Percentiles rank a stretch among this genome's conserved stretches.
phyloP scores from a whole-genome alignment of 2,888 invertebrate genomes.

The Cylloceria caligata region DNA sequence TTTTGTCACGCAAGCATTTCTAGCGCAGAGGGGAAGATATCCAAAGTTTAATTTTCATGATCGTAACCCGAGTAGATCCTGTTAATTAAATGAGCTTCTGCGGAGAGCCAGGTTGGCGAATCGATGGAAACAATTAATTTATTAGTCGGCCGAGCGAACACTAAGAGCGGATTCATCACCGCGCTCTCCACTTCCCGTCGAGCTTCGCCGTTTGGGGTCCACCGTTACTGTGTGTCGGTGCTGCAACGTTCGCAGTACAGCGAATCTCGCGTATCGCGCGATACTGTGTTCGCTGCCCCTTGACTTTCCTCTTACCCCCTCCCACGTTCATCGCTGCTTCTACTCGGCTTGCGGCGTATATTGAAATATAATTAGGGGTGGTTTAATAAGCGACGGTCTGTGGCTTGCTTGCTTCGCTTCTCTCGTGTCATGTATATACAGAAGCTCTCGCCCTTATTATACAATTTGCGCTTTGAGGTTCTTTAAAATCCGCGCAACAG shows the following conservation, averaged over 20 bases:
- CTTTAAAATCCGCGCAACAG: slow-evolving; percentile 18
- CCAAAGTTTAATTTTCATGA: slow-evolving; percentile 27
- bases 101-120: slow-evolving; percentile 25
- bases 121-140: slow-evolving; percentile 41
- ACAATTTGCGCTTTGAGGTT: slow-evolving; percentile 17
- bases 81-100: slow-evolving; percentile 32
- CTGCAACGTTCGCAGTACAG: slow-evolving; percentile 26
- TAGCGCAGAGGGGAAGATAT: background rate
- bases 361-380: slow-evolving; percentile 81
- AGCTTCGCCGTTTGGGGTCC: slow-evolving; percentile 37
- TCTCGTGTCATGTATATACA: slow-evolving; percentile 30
- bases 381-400: slow-evolving; percentile 80
- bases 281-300: slow-evolving; percentile 20
- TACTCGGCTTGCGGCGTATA: slow-evolving; percentile 67
- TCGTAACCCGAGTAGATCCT: slow-evolving; percentile 18
- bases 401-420: slow-evolving; percentile 70
- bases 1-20: slow-evolving; percentile 21
- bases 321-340: slow-evolving; percentile 3
- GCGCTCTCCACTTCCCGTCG: slow-evolving; percentile 23
- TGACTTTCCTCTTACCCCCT: slow-evolving; percentile 32
- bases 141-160: slow-evolving; percentile 33
- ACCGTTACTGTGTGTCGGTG: slow-evolving; percentile 16
- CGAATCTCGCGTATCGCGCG: slow-evolving; percentile 7
- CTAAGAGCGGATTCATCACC: slow-evolving; percentile 39
- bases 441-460: slow-evolving; percentile 8